phyloP scores from a whole-genome alignment of 1,140 invertebrate species.

The Polyergus mexicanus region DNA sequence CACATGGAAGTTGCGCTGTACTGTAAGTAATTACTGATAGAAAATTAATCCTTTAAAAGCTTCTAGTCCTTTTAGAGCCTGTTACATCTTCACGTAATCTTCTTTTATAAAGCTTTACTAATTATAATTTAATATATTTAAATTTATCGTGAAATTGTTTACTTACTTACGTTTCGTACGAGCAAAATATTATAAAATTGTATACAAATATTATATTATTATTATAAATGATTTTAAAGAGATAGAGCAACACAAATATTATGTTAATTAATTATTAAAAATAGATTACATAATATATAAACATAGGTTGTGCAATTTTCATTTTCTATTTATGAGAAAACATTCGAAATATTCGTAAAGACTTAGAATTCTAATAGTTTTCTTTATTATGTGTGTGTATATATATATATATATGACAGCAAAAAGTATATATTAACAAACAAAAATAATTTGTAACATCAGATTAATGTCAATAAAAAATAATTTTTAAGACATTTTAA shows the following conservation, averaged over 20 bases:
- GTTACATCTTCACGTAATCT: slow-evolving; percentile 8
- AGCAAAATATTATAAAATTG: not conserved
- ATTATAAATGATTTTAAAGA: not conserved
- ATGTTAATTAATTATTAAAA: slow-evolving; percentile 31
- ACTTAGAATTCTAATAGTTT: too few relatives aligned
- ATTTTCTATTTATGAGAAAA: too few relatives aligned
- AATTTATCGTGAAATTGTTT: not conserved
- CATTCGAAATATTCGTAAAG: too few relatives aligned
- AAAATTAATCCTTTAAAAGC: slow-evolving; percentile 52
- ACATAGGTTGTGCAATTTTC: too few relatives aligned
- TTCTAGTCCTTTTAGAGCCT: slow-evolving; percentile 27
- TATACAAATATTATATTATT: not conserved
- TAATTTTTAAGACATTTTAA: not conserved
- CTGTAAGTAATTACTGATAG: slow-evolving; percentile 39
- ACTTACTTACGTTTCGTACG: not conserved
- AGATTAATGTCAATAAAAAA: not conserved
- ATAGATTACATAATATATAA: too few relatives aligned
- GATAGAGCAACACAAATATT: not conserved
- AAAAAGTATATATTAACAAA: too few relatives aligned
- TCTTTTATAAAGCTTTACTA: slow-evolving; percentile 29
- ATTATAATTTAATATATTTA: not conserved
- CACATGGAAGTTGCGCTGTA: slow-evolving; percentile 15
- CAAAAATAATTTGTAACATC: too few relatives aligned
- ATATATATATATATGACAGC: too few relatives aligned
- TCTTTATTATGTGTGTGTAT: too few relatives aligned